A percentile compares a stretch with the other conserved stretches of the same genome.
Conservation (phyloP, 2,113 vertebrate species). For the Menura novaehollandiae region DNA sequence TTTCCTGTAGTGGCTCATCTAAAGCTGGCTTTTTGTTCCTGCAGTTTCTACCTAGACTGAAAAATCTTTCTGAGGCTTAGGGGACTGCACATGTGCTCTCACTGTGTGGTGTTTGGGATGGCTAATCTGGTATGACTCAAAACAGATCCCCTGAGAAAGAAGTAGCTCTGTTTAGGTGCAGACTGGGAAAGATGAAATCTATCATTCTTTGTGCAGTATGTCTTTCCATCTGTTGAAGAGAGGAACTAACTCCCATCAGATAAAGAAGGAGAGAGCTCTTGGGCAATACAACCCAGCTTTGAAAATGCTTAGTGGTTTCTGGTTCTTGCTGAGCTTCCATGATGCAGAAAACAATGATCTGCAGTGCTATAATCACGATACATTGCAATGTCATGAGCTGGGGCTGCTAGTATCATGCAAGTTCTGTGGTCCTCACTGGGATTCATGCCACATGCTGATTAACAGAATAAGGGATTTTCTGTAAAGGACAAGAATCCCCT, state of each 20-base stretch:
- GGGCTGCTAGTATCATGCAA: neutral
- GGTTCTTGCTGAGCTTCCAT: neutral
- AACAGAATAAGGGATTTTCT: neutral
- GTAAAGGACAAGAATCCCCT: neutral
- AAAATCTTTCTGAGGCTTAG: neutral
- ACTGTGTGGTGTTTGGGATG: neutral
- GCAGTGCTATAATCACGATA: neutral
- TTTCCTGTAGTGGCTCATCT: neutral
- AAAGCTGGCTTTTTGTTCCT: neutral
- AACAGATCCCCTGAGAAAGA: neutral
- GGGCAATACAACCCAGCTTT: neutral
- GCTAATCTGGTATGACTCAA: neutral
- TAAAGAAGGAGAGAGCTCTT: neutral
- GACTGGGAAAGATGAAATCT: neutral
- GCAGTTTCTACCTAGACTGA: neutral
- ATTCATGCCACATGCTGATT: neutral
- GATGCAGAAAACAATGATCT: neutral
- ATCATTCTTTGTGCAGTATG: neutral
- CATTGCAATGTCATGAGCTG: neutral
- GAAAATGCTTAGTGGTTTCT: neutral
- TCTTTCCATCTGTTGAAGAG: neutral
- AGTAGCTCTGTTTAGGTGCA: neutral
- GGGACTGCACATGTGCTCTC: accelerated
- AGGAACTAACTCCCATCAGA: neutral
- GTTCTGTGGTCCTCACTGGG: neutral